A percentile compares a stretch with the other conserved stretches of the same genome.
Conservation (phyloP, 2,888 invertebrate species). For the Tachystola acroxantha region DNA sequence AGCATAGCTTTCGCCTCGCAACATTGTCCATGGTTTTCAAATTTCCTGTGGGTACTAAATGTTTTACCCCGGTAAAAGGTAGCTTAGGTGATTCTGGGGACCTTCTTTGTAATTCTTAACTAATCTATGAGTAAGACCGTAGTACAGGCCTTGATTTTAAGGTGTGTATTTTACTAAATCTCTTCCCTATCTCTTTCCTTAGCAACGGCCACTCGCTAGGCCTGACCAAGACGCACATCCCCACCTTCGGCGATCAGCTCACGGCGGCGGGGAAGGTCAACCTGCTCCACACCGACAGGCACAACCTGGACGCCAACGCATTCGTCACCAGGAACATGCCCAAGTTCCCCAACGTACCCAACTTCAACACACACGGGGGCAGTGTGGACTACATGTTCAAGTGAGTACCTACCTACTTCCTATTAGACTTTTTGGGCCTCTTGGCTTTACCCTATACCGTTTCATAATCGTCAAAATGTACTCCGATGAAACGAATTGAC, state of each 20-base stretch:
- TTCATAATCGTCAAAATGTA: no score
- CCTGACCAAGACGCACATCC: slow-evolving; percentile 26
- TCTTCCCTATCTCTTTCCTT: slow-evolving; percentile 3
- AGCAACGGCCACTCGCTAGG: slow-evolving; percentile 31
- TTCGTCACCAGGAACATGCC: slow-evolving; percentile 33
- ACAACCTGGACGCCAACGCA: slow-evolving; percentile 31
- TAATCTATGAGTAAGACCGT: no score
- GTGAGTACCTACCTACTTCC: slow-evolving; percentile 24
- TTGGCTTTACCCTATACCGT: no score
- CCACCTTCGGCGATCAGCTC: slow-evolving; percentile 27
- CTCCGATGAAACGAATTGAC: no score
- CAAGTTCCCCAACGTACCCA: slow-evolving; percentile 22
- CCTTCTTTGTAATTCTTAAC: no score
- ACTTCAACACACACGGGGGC: slow-evolving; percentile 32
- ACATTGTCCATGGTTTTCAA: no score
- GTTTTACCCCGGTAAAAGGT: no score
- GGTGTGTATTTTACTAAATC: neutral
- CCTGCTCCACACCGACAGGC: slow-evolving; percentile 26
- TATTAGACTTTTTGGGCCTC: no score
- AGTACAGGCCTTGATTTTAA: no score
- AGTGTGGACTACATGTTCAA: slow-evolving; percentile 32
- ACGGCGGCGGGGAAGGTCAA: slow-evolving; percentile 28
- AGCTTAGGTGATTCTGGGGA: no score
- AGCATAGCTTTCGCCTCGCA: no score
- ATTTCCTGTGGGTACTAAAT: no score